Evolutionary conservation across 2,888 invertebrate species (phyloP), one percentile per base, ranked within the genome.

Genomic region (Mimumesa dahlbomi): DNA sequence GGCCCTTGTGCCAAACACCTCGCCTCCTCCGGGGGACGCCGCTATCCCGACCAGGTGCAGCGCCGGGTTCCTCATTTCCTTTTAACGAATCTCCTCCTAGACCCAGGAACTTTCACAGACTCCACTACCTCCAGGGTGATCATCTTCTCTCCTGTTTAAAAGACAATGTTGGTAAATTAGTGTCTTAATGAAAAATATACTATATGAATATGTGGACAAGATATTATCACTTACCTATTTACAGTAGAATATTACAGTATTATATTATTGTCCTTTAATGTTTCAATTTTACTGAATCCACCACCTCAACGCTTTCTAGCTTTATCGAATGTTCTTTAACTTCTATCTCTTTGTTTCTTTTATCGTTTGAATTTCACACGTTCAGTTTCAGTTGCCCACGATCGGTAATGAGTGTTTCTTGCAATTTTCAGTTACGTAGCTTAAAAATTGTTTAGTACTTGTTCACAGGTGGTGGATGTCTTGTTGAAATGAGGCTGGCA

Each of bases 31-130:
- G 67, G 88, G 89, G 82, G 89, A 89, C 84, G 88, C 84, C 87
- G 87, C 87, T 81, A 89, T 87, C 86, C 89, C 89, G 75, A 88
- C 86, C 81, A 89, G 83, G 79, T 86, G 87, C 83, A 88, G 82
- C 62, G 86, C 87, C 73, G 89, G 89, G 72, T 89, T 88, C 88
- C 89, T 89, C 89, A 89, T 89, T 88, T 87, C 88, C 85, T 82
- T 69, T 75, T 67, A 65, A 77, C 56, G 40, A 73, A 79, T 82
- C 77, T 84, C 82, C 85, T 82, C 87, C 88, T 83, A 76, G 77
- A 82, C 84, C 86, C 84, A 79, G 83, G 75, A 82, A 84, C 82
- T 86, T 84, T 83, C 78, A 84, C 82, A 73, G 83, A 81, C 77
- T 84, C 73, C 64, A 72, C 80, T 83, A 83, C 77, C 80, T 83